Evolutionary conservation across 1,140 invertebrate genomes (phyloP).

Genomic region (silkworm (Bombyx mori)): ASM3026992v2 NC_085133.1:3967001-3967500

Average conservation of each 20-base stretch:
- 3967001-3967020: constrained; percentile 67
- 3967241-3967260: constrained; percentile 34
- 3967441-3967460: constrained; percentile 32
- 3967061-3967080: constrained; percentile 59
- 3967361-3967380: constrained; percentile 1
- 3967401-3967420: constrained; percentile 1
- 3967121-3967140: constrained; percentile 64
- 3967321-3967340: constrained; percentile 57
- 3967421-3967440: constrained; percentile 3
- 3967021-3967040: constrained; percentile 59
- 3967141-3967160: constrained; percentile 71
- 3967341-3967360: constrained; percentile 52
- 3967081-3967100: constrained; percentile 31
- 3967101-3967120: constrained; percentile 34
- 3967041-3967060: constrained; percentile 55
- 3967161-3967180: constrained; percentile 67
- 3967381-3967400: background rate
- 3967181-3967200: constrained; percentile 71
- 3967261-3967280: constrained; percentile 57
- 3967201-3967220: constrained; percentile 67
- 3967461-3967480: constrained; percentile 52
- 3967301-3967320: constrained; percentile 46
- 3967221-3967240: constrained; percentile 64
- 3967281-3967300: constrained; percentile 49
- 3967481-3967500: constrained; percentile 53